Conservation (phyloP, 1,140 invertebrate species). For the Nymphalis io region DNA sequence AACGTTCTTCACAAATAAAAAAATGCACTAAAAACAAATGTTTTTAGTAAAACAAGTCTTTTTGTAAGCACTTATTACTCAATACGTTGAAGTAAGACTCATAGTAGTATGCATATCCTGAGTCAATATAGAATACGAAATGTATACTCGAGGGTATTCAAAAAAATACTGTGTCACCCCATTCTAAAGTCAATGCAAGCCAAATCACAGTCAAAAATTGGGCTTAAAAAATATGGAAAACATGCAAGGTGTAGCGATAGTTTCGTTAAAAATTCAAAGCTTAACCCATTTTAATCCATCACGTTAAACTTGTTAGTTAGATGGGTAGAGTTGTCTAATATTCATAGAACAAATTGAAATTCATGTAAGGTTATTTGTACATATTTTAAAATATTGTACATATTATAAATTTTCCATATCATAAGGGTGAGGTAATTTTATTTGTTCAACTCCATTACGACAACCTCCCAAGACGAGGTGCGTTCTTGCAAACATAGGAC, state of each 20-base stretch:
- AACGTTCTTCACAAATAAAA: too few species aligned
- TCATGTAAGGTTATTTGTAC: not conserved
- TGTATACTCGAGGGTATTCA: too few species aligned
- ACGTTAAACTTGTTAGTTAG: conserved; percentile 29
- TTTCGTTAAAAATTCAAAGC: conserved; percentile 29
- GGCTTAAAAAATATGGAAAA: not conserved
- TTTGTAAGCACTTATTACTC: too few species aligned
- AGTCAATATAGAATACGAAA: too few species aligned
- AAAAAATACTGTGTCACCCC: too few species aligned
- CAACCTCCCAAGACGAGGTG: not conserved
- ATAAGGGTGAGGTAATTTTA: not conserved
- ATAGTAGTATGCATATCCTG: too few species aligned
- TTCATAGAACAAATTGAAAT: conserved; percentile 24
- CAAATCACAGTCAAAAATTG: not conserved
- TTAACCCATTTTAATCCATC: conserved; percentile 31
- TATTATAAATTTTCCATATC: not conserved
- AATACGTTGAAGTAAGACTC: too few species aligned
- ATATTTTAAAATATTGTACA: conserved; percentile 5
- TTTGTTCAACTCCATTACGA: too few species aligned
- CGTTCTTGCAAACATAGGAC: too few species aligned
- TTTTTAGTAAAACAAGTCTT: too few species aligned
- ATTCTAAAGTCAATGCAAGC: not conserved
- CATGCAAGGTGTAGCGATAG: conserved; percentile 13
- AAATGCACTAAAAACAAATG: too few species aligned
- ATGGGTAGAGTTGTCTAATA: conserved; percentile 24